Evolutionary conservation across 1,140 invertebrate species (phyloP).

Genomic region (Scaptomyza hsui): DNA sequence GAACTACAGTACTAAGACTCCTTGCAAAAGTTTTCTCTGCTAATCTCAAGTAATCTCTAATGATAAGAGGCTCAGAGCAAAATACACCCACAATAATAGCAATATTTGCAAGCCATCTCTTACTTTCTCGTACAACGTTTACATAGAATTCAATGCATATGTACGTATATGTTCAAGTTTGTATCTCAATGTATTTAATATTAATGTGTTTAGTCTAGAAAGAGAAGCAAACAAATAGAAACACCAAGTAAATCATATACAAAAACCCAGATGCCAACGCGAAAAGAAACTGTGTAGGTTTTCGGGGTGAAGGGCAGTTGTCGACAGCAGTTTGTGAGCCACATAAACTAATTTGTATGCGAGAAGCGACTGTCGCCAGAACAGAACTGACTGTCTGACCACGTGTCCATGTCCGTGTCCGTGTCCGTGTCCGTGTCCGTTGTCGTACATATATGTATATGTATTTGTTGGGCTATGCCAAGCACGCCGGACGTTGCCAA

Average conservation of each 20-base stretch:
- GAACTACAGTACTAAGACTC: no score
- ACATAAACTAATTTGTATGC: slow-evolving; percentile 81
- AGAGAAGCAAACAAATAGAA: slow-evolving; percentile 26
- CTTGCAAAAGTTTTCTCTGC: background rate
- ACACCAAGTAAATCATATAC: background rate
- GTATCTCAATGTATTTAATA: slow-evolving; percentile 66
- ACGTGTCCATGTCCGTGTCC: slow-evolving; percentile 31
- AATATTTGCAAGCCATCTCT: background rate
- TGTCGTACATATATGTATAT: background rate
- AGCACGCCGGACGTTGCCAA: slow-evolving; percentile 54
- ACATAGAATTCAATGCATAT: slow-evolving; percentile 41
- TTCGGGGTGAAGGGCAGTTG: slow-evolving; percentile 5
- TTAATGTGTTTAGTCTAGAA: slow-evolving; percentile 57
- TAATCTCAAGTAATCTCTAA: slow-evolving; percentile 35
- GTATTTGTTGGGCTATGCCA: slow-evolving; percentile 26
- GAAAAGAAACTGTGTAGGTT: background rate
- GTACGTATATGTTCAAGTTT: slow-evolving; percentile 23
- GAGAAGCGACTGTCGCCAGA: slow-evolving; percentile 62
- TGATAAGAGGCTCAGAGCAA: slow-evolving; percentile 19
- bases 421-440: background rate
- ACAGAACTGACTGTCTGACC: slow-evolving; percentile 44
- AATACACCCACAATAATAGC: no score
- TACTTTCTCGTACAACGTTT: slow-evolving; percentile 26
- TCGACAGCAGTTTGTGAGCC: slow-evolving; percentile 21
- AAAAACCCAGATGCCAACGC: slow-evolving; percentile 34